Evolutionary conservation across 2,797 vertebrate species (phyloP).

Genomic region (Sorex maritimensis): DNA sequence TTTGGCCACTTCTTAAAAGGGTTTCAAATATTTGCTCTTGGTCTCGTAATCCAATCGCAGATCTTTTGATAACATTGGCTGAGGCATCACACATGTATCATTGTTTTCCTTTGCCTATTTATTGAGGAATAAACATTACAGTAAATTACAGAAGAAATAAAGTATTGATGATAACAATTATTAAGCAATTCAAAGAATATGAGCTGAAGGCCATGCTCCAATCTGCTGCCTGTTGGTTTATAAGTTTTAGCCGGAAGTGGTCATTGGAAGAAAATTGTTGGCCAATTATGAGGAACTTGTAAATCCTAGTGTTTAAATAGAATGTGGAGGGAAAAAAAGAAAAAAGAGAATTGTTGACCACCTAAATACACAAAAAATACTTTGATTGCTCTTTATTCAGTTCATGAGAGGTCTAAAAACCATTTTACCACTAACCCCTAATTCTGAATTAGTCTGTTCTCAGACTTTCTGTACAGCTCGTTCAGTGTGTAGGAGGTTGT

Average conservation of each 20-base stretch:
- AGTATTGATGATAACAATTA: slow-evolving; percentile 19
- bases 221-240: slow-evolving; percentile 2
- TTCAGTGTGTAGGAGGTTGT: not conserved
- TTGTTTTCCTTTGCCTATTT: not conserved
- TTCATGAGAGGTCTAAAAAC: not conserved
- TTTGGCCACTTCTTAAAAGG: slow-evolving; percentile 37
- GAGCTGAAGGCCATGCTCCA: not conserved
- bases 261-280: not conserved
- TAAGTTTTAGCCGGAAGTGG: not conserved
- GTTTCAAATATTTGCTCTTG: slow-evolving; percentile 70
- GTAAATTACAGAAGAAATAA: slow-evolving; percentile 52
- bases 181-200: not conserved
- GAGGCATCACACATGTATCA: slow-evolving; percentile 50
- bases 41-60: slow-evolving; percentile 51
- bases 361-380: not conserved
- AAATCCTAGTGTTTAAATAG: no score
- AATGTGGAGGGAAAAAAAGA: no score
- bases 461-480: not conserved
- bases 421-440: no score
- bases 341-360: not conserved
- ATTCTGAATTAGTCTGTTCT: not conserved
- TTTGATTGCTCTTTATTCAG: not conserved
- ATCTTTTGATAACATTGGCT: slow-evolving; percentile 51
- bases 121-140: slow-evolving; percentile 35
- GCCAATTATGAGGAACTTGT: not conserved